Conservation (phyloP, 2,797 vertebrate genomes). For the Lepus townsendii region DNA sequence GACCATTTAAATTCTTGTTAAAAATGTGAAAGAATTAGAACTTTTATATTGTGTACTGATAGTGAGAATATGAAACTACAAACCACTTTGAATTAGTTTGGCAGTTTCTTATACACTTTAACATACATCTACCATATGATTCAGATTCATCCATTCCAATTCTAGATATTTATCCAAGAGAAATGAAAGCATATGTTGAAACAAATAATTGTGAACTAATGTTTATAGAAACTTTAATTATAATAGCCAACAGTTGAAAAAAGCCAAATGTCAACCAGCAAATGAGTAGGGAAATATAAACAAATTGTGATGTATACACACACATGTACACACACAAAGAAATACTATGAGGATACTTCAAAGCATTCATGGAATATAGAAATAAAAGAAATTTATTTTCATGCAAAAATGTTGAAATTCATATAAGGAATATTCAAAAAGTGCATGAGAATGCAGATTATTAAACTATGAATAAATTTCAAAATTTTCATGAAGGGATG, state of each 20-base stretch:
- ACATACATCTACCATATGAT: not conserved
- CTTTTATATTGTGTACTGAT: not conserved
- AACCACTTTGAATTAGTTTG: not conserved
- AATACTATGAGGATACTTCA: no score
- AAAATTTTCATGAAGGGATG: not conserved
- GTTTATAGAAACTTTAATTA: not conserved
- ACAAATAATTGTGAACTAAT: not conserved
- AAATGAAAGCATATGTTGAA: constrained; percentile 19
- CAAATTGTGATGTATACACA: not conserved
- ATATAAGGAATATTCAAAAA: no score
- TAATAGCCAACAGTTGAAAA: constrained; percentile 19
- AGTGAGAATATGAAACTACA: not conserved
- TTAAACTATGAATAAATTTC: no score
- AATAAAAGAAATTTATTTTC: no score
- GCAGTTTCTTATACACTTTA: not conserved
- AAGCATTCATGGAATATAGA: no score
- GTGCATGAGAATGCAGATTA: no score
- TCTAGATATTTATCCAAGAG: constrained; percentile 32
- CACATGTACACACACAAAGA: no score
- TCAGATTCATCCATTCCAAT: not conserved
- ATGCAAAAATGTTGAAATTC: no score
- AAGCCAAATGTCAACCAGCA: not conserved
- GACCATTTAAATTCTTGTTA: not conserved
- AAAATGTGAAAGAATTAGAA: not conserved
- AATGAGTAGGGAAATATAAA: not conserved